Evolutionary conservation across 2,888 invertebrate genomes (phyloP), one percentile per base, ranked within the genome.

Genomic region (Cheilosia grossa): DNA sequence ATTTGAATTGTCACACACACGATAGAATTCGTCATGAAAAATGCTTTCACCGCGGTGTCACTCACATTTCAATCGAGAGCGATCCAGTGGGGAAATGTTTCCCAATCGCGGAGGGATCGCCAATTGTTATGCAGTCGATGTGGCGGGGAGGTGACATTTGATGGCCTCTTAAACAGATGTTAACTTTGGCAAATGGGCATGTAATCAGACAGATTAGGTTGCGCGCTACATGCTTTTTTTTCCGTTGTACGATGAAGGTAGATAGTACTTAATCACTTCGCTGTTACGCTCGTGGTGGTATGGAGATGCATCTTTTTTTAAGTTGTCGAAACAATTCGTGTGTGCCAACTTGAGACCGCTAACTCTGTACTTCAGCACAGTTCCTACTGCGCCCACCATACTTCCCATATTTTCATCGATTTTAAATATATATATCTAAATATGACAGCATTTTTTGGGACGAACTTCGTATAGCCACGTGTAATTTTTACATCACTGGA

Each of bases 41-140:
- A 67, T 77, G 77, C 70, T 82, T 82, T 82, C 82, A 61, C 82
- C 51, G n/a, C 59, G 15, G 54, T 44, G 75, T 37, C 54, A 67
- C 58, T 61, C 59, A 61, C 66, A 69, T 69, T 69, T 69, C 40
- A 63, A 61, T 70, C 33, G 64, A 42, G 49, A 53, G 44, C 10
- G 19, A 42, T 63, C 27, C 2, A 49, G 37, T 54, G 44, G 24
- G 49, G 19, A 33, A 44, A 21, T 15, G 69, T 78, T 78, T 69
- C 54, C 44, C 61, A 69, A 69, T 40, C 47, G 37, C 4, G 9
- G 30, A 15, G 33, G 24, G 27, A 37, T 56, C 24, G 51, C 19
- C 58, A 27, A 54, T 78, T 63, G 21, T 56, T 78, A 78, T 78
- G 78, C 78, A 54, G 27, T 13, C 24, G 56, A 66, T 53, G 61